Base-by-base conservation (phyloP, 2,113 vertebrate species). In the Pterocles orientalis region DNA sequence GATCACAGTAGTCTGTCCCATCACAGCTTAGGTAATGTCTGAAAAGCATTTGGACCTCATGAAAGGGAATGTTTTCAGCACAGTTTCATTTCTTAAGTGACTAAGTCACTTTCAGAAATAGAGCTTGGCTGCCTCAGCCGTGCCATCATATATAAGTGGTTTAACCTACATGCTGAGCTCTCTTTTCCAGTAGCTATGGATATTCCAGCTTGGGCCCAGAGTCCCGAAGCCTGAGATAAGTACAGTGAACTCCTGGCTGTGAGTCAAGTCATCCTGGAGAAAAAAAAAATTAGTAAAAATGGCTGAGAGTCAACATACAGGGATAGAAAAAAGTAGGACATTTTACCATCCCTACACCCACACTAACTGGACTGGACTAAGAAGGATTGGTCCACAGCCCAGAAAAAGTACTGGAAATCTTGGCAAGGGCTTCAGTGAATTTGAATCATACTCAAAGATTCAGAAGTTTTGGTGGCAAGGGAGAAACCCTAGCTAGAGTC, bases 11-110 rank as follows among this genome's bases (percentile, higher is more conserved):
- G 45, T 91, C 93, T 91, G 86, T 81, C 91, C 91, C 68, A 54
- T 83, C 79, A 45, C 68, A 86, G 79, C 87, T 97, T 96, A 96
- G 94, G 93, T 94, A 97, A 96, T 91, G 92, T 96, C 91, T 96
- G 94, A 89, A 88, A 90, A 93, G n/a, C 8, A 1, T 65, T 66
- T 91, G 88, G 90, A 71, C 7, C 73, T 33, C 68, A 26, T 51
- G 43, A 75, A 90, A 71, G 57, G 85, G 54, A 96, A 71, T 6
- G 1, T 70, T 96, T 83, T 69, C 79, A 73, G 64, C 4, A 56
- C 0, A 5, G 85, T 86, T 90, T 83, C 64, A 93, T 65, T 90
- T 50, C 81, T 89, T 47, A 69, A 76, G 82, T 90, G 82, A 70
- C 88, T 51, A 83, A 88, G 87, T 91, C 90, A 62, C 87, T 90